Conservation (phyloP, 2,888 invertebrate genomes). For the Matsumyia berberina region DNA sequence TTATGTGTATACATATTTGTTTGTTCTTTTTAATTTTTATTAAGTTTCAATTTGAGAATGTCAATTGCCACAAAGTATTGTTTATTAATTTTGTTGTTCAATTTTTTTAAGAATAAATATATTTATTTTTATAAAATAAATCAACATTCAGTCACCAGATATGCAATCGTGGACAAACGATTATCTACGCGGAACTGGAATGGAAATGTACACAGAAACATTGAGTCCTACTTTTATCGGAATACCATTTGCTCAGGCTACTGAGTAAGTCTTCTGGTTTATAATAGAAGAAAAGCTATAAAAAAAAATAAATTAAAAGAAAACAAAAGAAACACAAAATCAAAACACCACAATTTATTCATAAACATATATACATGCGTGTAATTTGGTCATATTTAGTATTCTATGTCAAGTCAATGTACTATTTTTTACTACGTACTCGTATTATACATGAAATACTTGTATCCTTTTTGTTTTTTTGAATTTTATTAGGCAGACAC, state of each 20-base stretch:
- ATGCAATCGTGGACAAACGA: conserved; percentile 99
- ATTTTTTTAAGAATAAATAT: conserved; percentile 77
- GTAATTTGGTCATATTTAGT: conserved; percentile 74
- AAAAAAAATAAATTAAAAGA: conserved; percentile 44
- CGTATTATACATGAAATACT: conserved; percentile 68
- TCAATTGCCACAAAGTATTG: conserved; percentile 57
- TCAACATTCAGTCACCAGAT: conserved; percentile 91
- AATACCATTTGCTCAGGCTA: conserved; percentile 98
- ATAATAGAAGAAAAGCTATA: conserved; percentile 73
- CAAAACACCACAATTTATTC: conserved; percentile 59
- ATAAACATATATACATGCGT: conserved; percentile 64
- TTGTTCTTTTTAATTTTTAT: conserved; percentile 22
- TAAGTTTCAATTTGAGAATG: conserved; percentile 46
- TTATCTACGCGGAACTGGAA: conserved; percentile 99
- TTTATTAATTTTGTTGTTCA: conserved; percentile 33
- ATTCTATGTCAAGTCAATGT: conserved; percentile 74
- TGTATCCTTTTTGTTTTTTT: conserved; percentile 66
- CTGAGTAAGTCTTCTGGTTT: conserved; percentile 93
- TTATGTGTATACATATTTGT: not conserved
- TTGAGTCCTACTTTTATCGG: conserved; percentile 99
- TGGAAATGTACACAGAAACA: conserved; percentile 99
- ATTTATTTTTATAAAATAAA: conserved; percentile 63
- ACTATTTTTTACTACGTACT: conserved; percentile 62
- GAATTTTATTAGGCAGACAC: conserved; percentile 28
- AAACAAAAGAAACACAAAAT: conserved; percentile 44